These are phyloP conservation scores for Origma solitaria DNA, from an alignment of 2,113 vertebrate species.

Conservation along the genomic window DNA sequence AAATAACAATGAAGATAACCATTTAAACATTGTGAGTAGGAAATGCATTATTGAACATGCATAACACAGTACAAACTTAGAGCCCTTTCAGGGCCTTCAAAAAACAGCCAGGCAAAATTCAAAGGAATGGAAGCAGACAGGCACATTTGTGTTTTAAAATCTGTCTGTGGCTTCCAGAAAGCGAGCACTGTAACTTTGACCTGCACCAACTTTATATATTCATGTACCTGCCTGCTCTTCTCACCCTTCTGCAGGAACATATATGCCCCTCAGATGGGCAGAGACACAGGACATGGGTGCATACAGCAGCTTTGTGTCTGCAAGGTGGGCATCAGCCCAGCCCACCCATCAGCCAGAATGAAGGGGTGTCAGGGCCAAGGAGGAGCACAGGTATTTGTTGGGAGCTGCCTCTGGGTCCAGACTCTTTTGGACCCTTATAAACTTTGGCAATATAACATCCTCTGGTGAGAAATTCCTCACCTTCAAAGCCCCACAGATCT, in stretches of 20 bases:
- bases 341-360: not conserved
- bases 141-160: not conserved
- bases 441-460: not conserved
- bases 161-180: not conserved
- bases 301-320: not conserved
- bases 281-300: not conserved
- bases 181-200: not conserved
- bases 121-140: not conserved
- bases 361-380: not conserved
- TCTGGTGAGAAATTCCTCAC: not conserved
- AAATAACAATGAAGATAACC: slow-evolving; percentile 62
- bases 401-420: not conserved
- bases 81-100: slow-evolving; percentile 19
- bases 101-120: slow-evolving; percentile 3
- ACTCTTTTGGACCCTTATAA: not conserved
- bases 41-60: slow-evolving; percentile 58
- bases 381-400: rapidly evolving
- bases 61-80: not conserved
- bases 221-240: rapidly evolving
- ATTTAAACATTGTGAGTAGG: slow-evolving; percentile 39
- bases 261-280: not conserved
- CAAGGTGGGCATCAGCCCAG: not conserved
- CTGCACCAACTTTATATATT: not conserved
- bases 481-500: not conserved
- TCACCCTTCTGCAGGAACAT: rapidly evolving